These are phyloP conservation scores for Polylopha cassiicola DNA, from an alignment of 2,888 invertebrate species.

Conservation along the genomic window DNA sequence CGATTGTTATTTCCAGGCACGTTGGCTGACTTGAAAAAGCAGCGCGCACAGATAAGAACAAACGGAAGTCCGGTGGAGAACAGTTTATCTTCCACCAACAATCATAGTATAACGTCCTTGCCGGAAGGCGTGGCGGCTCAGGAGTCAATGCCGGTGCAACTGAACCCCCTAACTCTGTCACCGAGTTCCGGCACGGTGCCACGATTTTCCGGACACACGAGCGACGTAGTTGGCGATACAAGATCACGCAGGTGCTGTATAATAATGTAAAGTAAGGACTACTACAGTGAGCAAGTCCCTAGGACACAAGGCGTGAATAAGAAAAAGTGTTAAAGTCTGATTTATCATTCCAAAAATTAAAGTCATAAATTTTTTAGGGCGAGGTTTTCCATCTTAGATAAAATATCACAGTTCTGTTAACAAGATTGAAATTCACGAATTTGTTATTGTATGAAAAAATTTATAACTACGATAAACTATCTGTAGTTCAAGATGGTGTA, in stretches of 20 bases:
- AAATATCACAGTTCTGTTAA: constrained; percentile 1
- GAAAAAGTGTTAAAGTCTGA: constrained; percentile 55
- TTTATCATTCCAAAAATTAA: constrained; percentile 59
- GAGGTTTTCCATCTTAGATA: constrained; percentile 6
- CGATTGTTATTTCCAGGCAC: constrained; percentile 77
- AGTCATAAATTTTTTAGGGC: constrained; percentile 14
- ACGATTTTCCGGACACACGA: constrained; percentile 84
- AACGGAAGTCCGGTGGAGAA: constrained; percentile 78
- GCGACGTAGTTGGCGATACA: constrained; percentile 86
- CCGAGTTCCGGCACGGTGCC: constrained; percentile 64
- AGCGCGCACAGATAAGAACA: constrained; percentile 87
- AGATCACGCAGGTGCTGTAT: constrained; percentile 84
- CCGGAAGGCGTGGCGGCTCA: constrained; percentile 54
- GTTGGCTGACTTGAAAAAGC: constrained; percentile 94
- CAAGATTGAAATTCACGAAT: constrained; percentile 5
- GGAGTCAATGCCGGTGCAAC: constrained; percentile 64
- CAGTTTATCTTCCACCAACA: constrained; percentile 60
- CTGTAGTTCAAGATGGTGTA: too few relatives aligned
- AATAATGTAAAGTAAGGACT: constrained; percentile 75
- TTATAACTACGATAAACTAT: too few relatives aligned
- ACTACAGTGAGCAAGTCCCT: constrained; percentile 10
- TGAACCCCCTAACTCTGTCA: constrained; percentile 65
- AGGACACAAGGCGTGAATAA: constrained; percentile 23
- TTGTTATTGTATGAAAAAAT: constrained; percentile 8
- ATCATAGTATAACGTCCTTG: constrained; percentile 64